Conservation (phyloP, 1,140 invertebrate genomes). For the Archegozetes longisetosus region DNA sequence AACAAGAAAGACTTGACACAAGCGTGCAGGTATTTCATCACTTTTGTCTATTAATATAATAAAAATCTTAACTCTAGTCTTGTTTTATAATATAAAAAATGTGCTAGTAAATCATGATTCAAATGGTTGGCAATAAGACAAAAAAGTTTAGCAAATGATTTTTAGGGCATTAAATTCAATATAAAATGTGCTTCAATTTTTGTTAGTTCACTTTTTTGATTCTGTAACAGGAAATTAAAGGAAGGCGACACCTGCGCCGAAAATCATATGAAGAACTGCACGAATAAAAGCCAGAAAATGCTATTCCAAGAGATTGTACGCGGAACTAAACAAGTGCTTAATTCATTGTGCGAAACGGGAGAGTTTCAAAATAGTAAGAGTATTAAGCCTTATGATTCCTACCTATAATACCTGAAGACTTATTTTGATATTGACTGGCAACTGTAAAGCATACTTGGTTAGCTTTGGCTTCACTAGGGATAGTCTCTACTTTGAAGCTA, state of each 20-base stretch:
- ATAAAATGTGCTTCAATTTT: neutral
- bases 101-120: neutral
- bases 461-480: too few species aligned
- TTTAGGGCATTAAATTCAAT: too few species aligned
- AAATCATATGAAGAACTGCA: constrained; percentile 17
- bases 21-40: constrained; percentile 17
- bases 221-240: constrained; percentile 19
- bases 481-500: too few species aligned
- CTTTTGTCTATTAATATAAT: neutral
- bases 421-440: too few species aligned
- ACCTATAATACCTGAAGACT: too few species aligned
- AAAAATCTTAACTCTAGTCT: neutral
- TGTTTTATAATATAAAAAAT: neutral
- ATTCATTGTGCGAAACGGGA: constrained; percentile 18
- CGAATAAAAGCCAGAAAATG: constrained; percentile 12
- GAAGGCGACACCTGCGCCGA: constrained; percentile 19
- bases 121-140: neutral
- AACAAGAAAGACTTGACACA: constrained; percentile 14
- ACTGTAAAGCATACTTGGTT: too few species aligned
- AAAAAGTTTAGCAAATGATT: too few species aligned
- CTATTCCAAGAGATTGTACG: constrained; percentile 20
- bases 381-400: neutral
- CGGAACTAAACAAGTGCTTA: constrained; percentile 20
- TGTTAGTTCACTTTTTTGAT: neutral
- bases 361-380: constrained; percentile 16